Conservation (phyloP, 2,888 invertebrate species). For the Spisula solida region DNA sequence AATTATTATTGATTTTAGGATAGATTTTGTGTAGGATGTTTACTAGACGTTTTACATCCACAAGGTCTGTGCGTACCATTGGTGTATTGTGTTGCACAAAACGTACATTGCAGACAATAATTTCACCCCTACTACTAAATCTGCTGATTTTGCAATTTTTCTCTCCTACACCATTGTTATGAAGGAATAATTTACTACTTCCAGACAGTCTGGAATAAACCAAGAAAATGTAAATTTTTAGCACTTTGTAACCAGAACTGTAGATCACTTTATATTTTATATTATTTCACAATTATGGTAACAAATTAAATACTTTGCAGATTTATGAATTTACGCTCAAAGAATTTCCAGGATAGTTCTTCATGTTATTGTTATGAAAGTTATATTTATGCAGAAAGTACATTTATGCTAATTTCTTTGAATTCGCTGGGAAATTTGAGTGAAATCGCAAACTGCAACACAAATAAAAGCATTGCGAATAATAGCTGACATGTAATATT, state of each 20-base stretch:
- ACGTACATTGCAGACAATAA: not conserved
- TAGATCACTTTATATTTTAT: too few species aligned
- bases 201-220: not conserved
- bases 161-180: not conserved
- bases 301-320: too few species aligned
- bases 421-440: too few species aligned
- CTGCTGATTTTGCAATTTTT: constrained; percentile 14
- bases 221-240: not conserved
- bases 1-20: not conserved
- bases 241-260: not conserved
- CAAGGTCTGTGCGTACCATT: not conserved
- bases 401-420: too few species aligned
- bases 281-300: too few species aligned
- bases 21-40: not conserved
- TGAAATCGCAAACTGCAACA: too few species aligned
- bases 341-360: too few species aligned
- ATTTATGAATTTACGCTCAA: too few species aligned
- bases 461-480: too few species aligned
- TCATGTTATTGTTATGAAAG: too few species aligned
- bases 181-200: not conserved
- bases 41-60: not conserved
- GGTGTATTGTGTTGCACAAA: not conserved
- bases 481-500: too few species aligned
- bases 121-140: not conserved
- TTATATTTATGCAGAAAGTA: too few species aligned